A percentile compares a stretch with the other conserved stretches of the same genome.
Evolutionary conservation across 2,113 vertebrate species (phyloP).

Genomic region (Suricata suricatta): DNA sequence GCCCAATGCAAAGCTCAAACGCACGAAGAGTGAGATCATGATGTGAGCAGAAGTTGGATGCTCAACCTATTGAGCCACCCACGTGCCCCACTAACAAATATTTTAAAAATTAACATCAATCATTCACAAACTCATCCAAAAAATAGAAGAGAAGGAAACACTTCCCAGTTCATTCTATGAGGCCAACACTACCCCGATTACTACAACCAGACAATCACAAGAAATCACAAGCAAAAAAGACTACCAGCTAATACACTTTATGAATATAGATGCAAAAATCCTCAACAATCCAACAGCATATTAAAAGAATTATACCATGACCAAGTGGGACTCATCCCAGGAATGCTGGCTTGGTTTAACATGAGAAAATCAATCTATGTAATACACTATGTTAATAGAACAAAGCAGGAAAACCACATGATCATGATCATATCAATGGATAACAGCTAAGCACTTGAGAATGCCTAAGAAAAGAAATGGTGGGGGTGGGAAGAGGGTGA

Average conservation of each 20-base stretch:
- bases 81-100: neutral
- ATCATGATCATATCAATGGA: neutral
- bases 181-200: neutral
- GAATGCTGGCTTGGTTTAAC: neutral
- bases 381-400: neutral
- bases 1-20: too few species aligned
- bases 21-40: too few species aligned
- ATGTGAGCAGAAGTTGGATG: too few species aligned
- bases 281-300: neutral
- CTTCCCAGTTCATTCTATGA: neutral
- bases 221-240: neutral
- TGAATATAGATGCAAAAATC: neutral
- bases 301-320: neutral
- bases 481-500: rapidly evolving
- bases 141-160: neutral
- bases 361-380: slow-evolving; percentile 4
- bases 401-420: neutral
- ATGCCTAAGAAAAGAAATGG: neutral
- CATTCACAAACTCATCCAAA: neutral
- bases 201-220: neutral
- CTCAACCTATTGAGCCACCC: too few species aligned
- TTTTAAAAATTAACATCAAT: neutral
- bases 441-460: neutral
- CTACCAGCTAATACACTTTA: neutral
- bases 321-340: neutral